Percentiles rank a stretch among this genome's conserved stretches.
Conservation (phyloP, 1,140 invertebrate species). For the Drosophila miranda region DNA sequence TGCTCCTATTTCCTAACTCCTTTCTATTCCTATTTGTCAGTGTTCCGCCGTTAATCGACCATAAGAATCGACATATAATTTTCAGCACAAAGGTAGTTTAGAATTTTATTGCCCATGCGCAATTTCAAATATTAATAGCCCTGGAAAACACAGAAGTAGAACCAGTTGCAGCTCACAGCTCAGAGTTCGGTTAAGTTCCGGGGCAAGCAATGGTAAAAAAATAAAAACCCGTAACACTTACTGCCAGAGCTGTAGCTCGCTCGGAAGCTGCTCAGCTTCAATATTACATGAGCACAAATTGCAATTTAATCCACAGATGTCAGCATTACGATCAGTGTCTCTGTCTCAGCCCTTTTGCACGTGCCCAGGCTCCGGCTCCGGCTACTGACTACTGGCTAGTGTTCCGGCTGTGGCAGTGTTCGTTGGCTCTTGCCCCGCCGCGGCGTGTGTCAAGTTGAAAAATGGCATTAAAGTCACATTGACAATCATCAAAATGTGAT, state of each 20-base stretch:
- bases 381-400: too few species aligned
- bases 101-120: slow-evolving; percentile 70
- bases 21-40: neutral
- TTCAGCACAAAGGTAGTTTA: slow-evolving; percentile 53
- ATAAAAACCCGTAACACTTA: slow-evolving; percentile 43
- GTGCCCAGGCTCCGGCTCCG: slow-evolving; percentile 35
- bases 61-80: slow-evolving; percentile 74
- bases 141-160: slow-evolving; percentile 22
- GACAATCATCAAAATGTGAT: slow-evolving; percentile 82
- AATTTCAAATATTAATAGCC: slow-evolving; percentile 75
- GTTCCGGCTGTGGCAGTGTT: too few species aligned
- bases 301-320: slow-evolving; percentile 83
- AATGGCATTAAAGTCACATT: slow-evolving; percentile 82
- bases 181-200: slow-evolving; percentile 18
- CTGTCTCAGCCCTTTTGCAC: slow-evolving; percentile 62
- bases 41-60: slow-evolving; percentile 58
- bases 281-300: slow-evolving; percentile 82
- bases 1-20: too few species aligned
- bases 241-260: slow-evolving; percentile 13
- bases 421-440: neutral
- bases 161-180: slow-evolving; percentile 16
- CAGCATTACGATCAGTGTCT: slow-evolving; percentile 78
- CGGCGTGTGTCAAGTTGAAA: slow-evolving; percentile 71
- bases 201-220: slow-evolving; percentile 42
- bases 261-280: slow-evolving; percentile 40